Evolutionary conservation across 2,113 vertebrate genomes (phyloP), one percentile per base, ranked within the genome.

Genomic region (Trachemys scripta): DNA sequence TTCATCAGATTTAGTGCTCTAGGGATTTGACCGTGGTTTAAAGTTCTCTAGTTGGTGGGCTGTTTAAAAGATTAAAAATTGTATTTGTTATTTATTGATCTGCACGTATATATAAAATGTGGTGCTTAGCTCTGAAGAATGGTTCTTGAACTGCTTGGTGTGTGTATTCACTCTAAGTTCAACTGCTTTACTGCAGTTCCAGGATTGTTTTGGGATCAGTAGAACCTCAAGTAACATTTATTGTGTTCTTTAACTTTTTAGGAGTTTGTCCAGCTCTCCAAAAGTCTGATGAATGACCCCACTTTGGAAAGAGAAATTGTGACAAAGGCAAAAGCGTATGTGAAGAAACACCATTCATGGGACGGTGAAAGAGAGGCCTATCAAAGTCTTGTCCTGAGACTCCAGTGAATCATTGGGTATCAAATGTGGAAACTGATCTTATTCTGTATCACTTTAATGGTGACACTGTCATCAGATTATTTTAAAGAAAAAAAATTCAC

Each of bases 201-300:
- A 45, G 20, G 22, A 75, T 22, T 42, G 8, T 75, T 87, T 54
- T 75, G 79, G 89, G 2, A 56, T 24, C 81, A 24, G 19, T 22
- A 88, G 82, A 80, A 57, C 57, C 54, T 4, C 53, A 80, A 75
- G 80, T 82, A 85, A 83, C 20, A 49, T 72, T 78, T 51, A 83
- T 75, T 59, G 0, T 83, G 90, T 93, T 50, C 31, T 91, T 91
- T 84, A 65, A 85, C 79, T 42, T 81, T 86, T 69, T 96, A 99
- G 99, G 99, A 99, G 93, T 99, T 99, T 96, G 97, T 99, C 80
- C 95, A 90, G 79, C 97, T 99, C 92, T 98, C 99, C 81, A 97
- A 98, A 98, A 98, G 97, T 82, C 98, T 99, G 96, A 93, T 99
- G 87, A 94, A 95, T 0, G 98, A 99, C 50, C 96, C 94, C 0